Evolutionary conservation across 35 echinoderm and acorn worm species (phyloP).

Genomic region (Anneissia japonica): DNA sequence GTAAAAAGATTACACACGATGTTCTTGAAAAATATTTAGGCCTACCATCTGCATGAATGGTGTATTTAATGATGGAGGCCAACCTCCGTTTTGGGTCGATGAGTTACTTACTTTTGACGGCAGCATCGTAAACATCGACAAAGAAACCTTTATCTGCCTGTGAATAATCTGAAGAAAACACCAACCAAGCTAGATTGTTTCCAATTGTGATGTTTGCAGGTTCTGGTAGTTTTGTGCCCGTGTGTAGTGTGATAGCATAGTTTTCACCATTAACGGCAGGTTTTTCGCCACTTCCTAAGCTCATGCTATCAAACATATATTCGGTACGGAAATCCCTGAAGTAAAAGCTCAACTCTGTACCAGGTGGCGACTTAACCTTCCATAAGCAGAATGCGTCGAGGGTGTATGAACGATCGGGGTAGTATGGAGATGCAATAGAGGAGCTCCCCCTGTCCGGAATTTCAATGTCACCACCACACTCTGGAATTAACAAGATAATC

Average conservation of each 20-base stretch:
- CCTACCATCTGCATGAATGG: no score
- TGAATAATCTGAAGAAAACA: neutral
- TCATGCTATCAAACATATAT: slow-evolving; percentile 39
- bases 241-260: neutral
- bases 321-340: slow-evolving; percentile 59
- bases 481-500: slow-evolving; percentile 14
- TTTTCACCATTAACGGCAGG: slow-evolving; percentile 28
- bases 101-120: neutral
- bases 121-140: neutral
- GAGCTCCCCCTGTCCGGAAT: slow-evolving; percentile 53
- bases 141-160: neutral
- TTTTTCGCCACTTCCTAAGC: slow-evolving; percentile 42
- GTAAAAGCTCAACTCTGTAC: slow-evolving; percentile 48
- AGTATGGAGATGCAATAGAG: slow-evolving; percentile 42
- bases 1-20: no score
- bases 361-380: slow-evolving; percentile 38
- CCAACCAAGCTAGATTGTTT: neutral
- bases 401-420: slow-evolving; percentile 51
- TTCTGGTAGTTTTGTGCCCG: neutral
- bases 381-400: slow-evolving; percentile 49
- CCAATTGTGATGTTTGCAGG: neutral
- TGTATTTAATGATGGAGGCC: no score
- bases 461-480: slow-evolving; percentile 59
- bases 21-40: no score
- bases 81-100: no score